Percentiles rank a stretch among this genome's conserved stretches.
Evolutionary conservation across 2,113 vertebrate species (phyloP).

Genomic region (Lates calcarifer): DNA sequence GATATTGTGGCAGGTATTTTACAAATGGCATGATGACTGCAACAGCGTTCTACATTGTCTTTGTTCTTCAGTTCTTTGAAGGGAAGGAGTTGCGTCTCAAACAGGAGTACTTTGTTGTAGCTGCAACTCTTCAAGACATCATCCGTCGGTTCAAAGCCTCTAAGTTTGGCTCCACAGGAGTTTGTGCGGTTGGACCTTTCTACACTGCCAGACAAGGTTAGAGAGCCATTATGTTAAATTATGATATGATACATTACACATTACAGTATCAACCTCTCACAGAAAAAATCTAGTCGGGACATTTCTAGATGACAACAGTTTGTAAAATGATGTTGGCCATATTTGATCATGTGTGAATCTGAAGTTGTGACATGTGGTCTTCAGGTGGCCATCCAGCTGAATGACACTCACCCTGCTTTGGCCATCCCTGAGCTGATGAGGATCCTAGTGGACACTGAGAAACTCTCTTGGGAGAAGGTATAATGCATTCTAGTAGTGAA

Average conservation of each 20-base stretch:
- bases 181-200: conserved; percentile 88
- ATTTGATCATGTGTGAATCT: neutral
- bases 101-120: conserved; percentile 94
- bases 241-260: too few relatives aligned
- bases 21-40: too few relatives aligned
- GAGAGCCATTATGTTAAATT: neutral
- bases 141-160: conserved; percentile 93
- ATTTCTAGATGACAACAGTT: neutral
- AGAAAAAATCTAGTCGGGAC: too few relatives aligned
- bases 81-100: conserved; percentile 94
- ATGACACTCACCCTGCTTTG: conserved; percentile 93
- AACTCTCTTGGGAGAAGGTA: conserved; percentile 90
- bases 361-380: neutral
- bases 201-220: conserved; percentile 89
- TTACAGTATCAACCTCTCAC: too few relatives aligned
- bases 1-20: too few relatives aligned
- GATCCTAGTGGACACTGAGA: conserved; percentile 89
- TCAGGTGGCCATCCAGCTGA: conserved; percentile 96
- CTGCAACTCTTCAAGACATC: conserved; percentile 93
- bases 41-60: neutral
- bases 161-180: conserved; percentile 92
- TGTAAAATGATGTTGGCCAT: neutral
- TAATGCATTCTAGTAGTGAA: neutral
- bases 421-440: conserved; percentile 94
- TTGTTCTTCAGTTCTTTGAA: conserved; percentile 89